Evolutionary conservation across 2,888 invertebrate genomes (phyloP), one percentile per base, ranked within the genome.

Genomic region (Cosmia pyralina): DNA sequence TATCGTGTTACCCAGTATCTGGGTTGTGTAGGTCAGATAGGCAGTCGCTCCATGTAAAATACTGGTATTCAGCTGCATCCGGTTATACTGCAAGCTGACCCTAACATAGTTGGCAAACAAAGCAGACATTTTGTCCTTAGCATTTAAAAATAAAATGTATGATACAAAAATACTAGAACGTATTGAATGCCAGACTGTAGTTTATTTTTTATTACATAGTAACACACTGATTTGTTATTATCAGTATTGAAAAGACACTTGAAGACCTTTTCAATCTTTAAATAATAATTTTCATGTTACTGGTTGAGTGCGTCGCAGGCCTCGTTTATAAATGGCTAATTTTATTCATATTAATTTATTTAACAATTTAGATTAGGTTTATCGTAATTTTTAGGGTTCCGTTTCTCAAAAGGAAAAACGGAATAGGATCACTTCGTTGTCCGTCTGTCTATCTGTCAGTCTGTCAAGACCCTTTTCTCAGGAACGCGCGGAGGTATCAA

Each of bases 61-160:
- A 22, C 6, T 46, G 17, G 46, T 28, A 22, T 62, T 15, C 19
- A 15, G 48, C 8, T 34, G 15, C 0, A 50, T 15, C 34, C 5
- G 13, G n/a, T 34, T 19, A 34, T 34, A 48, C 48, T 48, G 48
- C 48, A 28, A n/a, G 15, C 48, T 48, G 34, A 63, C 19, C 34
- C 48, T 8, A 34, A 63, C 13, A 19, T 34, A 19, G 19, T 63
- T 63, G 4, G 13, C 0, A 48, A 8, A 46, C 13, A 4, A 13
- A 1, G 13, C 22, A 19, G 8, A 8, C 1, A 34, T 41, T 28
- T 62, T 66, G 77, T 70, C 82, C 70, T 81, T 76, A 71, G 2
- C 77, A 17, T 75, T 79, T 81, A 13, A 64, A 10, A 52, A 48
- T 65, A 15, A 44, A 69, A 66, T 69, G 5, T n/a, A 22, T 38